Base-by-base conservation (phyloP, 2,888 invertebrate genomes). In the Cyrtodaria siliqua region DNA sequence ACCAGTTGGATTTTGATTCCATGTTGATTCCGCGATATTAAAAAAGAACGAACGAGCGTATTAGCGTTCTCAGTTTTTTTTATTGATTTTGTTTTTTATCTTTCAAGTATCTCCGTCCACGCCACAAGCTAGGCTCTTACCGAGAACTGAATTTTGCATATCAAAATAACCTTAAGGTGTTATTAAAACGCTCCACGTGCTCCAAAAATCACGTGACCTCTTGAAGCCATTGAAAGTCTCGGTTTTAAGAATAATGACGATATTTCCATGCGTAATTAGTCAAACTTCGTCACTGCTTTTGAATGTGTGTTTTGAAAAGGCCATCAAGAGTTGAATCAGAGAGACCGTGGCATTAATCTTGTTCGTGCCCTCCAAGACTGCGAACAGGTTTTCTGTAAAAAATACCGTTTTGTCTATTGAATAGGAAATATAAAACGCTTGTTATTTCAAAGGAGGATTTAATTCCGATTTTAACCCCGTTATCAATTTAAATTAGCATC, bases 231-330 rank as follows among this genome's bases (percentile, higher is more conserved):
- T 27, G 61, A 66, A 72, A 67, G 23, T 56, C 62, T 55, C 27
- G 56, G 52, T 49, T 64, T 71, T 60, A 53, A 57, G 71, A 64
- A 73, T 73, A 73, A 73, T 73, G 73, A 38, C 42, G 61, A 62
- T 61, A 73, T 73, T 63, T 73, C 67, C 67, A 73, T 67, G 67
- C 73, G 59, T 62, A 73, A 73, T 73, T 73, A 73, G 73, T 62
- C 50, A 66, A 61, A 60, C 20, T 50, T 44, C 72, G 66, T 61
- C 69, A 61, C 14, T 53, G 20, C 61, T 24, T 61, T 53, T 69
- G 53, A 60, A 63, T 63, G 62, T 49, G n/a, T 50, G 50, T 71
- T 16, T 44, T 44, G 4, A 33, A 33, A 33, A 33, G 33, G 12
- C 33, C 33, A 33, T 33, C 33, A 8, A 33, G 33, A 33, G 33